phyloP scores from a whole-genome alignment of 2,797 vertebrate species.

The Takifugu ocellatus region DNA sequence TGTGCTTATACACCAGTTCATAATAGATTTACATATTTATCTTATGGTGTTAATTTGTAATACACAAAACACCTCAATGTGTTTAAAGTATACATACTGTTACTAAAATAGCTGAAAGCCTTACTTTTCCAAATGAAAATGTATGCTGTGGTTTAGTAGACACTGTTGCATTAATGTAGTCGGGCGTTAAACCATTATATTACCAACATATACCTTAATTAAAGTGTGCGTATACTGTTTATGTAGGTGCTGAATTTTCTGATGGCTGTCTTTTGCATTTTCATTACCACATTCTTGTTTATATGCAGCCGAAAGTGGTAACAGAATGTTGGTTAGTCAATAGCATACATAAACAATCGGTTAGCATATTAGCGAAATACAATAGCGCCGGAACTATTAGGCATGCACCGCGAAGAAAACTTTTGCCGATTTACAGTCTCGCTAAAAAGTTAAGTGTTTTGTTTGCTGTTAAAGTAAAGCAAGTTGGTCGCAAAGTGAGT shows the following conservation, averaged over 20 bases:
- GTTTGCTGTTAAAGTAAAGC: background rate
- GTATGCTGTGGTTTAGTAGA: too few species aligned
- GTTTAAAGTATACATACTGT: too few species aligned
- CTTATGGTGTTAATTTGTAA: too few species aligned
- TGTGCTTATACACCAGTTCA: too few species aligned
- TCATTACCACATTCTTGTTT: background rate
- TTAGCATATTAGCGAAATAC: constrained; percentile 29
- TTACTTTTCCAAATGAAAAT: too few species aligned
- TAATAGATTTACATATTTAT: too few species aligned
- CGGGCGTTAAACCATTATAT: background rate
- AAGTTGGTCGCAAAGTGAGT: background rate
- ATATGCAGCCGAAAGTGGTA: background rate
- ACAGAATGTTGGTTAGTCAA: background rate
- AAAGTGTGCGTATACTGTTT: background rate
- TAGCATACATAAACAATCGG: constrained; percentile 1
- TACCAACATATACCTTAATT: too few species aligned
- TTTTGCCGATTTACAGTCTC: background rate
- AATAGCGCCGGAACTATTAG: background rate
- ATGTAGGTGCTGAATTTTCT: background rate
- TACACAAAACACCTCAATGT: too few species aligned
- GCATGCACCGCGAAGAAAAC: background rate
- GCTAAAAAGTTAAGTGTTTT: background rate
- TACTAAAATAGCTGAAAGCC: too few species aligned
- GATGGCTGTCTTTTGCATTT: background rate
- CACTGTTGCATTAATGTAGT: background rate